Evolutionary conservation across 2,888 invertebrate genomes (phyloP).

Genomic region (Patella depressa): DNA sequence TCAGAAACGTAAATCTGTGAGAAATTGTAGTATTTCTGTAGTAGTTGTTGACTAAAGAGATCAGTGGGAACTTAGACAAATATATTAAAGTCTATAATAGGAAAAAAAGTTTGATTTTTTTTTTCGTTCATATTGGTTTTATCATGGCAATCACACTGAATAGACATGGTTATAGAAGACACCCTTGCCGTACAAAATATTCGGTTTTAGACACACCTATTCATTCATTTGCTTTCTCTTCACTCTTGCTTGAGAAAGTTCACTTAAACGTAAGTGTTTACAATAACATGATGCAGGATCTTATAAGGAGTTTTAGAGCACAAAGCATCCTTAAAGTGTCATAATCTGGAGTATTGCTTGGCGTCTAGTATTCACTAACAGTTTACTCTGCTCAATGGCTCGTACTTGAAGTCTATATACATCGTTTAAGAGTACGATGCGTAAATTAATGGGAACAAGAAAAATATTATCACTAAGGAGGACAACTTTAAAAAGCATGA

Average conservation of each 20-base stretch:
- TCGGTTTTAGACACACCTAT: not conserved
- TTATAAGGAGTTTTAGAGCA: constrained; percentile 1
- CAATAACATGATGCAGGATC: constrained; percentile 9
- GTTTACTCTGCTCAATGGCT: not conserved
- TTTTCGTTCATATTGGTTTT: too few species aligned
- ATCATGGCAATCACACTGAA: too few species aligned
- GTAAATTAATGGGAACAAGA: constrained; percentile 2
- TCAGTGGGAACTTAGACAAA: too few species aligned
- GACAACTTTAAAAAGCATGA: not conserved
- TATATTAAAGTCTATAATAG: too few species aligned
- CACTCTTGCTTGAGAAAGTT: constrained; percentile 10
- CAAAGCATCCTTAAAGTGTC: constrained; percentile 12
- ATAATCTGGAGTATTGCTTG: constrained; percentile 10
- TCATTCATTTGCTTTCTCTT: not conserved
- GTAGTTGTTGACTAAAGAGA: too few species aligned
- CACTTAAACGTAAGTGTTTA: constrained; percentile 12
- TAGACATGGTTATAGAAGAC: too few species aligned
- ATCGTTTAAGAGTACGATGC: not conserved
- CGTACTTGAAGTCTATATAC: not conserved
- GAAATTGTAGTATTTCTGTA: too few species aligned
- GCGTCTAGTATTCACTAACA: not conserved
- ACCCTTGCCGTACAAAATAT: too few species aligned
- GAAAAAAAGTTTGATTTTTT: too few species aligned
- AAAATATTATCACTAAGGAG: not conserved
- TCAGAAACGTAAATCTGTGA: too few species aligned